Evolutionary conservation across 2,113 vertebrate genomes (phyloP).

Genomic region (Delphinus delphis): DNA sequence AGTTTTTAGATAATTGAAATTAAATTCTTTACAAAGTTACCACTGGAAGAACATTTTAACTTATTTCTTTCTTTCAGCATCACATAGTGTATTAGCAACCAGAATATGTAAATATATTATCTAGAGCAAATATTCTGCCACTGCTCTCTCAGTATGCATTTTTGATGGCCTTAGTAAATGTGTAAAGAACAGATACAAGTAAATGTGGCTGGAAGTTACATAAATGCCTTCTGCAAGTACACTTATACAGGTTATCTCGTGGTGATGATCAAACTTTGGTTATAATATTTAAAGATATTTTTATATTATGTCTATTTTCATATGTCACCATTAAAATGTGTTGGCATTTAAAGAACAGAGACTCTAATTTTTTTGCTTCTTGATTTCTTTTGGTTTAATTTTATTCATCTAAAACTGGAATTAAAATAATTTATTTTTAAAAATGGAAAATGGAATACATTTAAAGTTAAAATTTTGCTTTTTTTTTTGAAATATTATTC

Average conservation of each 20-base stretch:
- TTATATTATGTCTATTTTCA: not conserved
- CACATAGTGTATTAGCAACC: not conserved
- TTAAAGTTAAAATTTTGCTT: conserved; percentile 2
- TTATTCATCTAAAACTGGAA: conserved; percentile 41
- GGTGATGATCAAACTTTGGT: not conserved
- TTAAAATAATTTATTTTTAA: conserved; percentile 11
- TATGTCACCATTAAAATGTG: not conserved
- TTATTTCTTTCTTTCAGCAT: not conserved
- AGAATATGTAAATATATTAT: not conserved
- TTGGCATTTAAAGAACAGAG: conserved; percentile 19
- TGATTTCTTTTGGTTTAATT: conserved; percentile 3
- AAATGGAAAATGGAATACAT: not conserved
- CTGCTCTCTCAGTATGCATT: not conserved
- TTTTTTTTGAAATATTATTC: not conserved
- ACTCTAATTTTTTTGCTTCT: not conserved
- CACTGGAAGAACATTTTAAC: not conserved
- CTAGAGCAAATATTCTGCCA: not conserved
- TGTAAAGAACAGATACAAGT: not conserved
- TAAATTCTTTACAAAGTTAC: not conserved
- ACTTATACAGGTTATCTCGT: not conserved
- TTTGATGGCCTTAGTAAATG: not conserved
- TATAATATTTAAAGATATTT: conserved; percentile 6
- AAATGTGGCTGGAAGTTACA: not conserved
- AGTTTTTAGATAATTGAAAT: not conserved
- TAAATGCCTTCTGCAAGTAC: not conserved